Percentiles rank a stretch among this genome's conserved stretches.
Evolutionary conservation across 2,113 vertebrate species (phyloP).

Genomic region (Paraplagusia blochii): DNA sequence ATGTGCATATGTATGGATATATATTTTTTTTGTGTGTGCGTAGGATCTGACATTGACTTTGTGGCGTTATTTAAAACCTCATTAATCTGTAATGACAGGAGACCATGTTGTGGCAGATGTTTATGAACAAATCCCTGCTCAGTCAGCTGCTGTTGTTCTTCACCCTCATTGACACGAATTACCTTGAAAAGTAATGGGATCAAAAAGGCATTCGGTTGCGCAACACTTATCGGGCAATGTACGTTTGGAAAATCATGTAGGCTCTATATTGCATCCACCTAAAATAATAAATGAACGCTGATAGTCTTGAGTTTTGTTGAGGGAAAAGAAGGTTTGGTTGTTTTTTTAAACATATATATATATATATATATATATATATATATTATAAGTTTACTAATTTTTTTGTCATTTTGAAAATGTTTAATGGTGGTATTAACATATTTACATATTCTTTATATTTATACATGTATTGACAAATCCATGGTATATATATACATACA

Average conservation of each 20-base stretch:
- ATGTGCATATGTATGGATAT: constrained; percentile 49
- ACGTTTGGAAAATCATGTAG: constrained; percentile 6
- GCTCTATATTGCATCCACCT: too few relatives aligned
- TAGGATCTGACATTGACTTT: constrained; percentile 69
- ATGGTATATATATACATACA: too few relatives aligned
- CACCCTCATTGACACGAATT: constrained; percentile 56
- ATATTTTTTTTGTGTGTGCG: constrained; percentile 28
- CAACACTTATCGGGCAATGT: constrained; percentile 21
- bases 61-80: constrained; percentile 69
- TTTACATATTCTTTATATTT: too few relatives aligned
- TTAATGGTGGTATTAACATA: too few relatives aligned
- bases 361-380: too few relatives aligned
- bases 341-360: too few relatives aligned
- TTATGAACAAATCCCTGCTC: constrained; percentile 69
- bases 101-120: constrained; percentile 71
- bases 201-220: constrained; percentile 17
- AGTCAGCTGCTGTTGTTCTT: constrained; percentile 48
- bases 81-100: constrained; percentile 74
- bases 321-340: too few relatives aligned
- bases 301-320: too few relatives aligned
- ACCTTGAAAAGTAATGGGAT: constrained; percentile 42
- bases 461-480: too few relatives aligned
- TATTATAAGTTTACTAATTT: too few relatives aligned
- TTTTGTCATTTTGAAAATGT: too few relatives aligned
- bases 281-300: too few relatives aligned